phyloP scores from a whole-genome alignment of 53 echinoderm and acorn worm genomes.

The Luidia sarsii region DNA sequence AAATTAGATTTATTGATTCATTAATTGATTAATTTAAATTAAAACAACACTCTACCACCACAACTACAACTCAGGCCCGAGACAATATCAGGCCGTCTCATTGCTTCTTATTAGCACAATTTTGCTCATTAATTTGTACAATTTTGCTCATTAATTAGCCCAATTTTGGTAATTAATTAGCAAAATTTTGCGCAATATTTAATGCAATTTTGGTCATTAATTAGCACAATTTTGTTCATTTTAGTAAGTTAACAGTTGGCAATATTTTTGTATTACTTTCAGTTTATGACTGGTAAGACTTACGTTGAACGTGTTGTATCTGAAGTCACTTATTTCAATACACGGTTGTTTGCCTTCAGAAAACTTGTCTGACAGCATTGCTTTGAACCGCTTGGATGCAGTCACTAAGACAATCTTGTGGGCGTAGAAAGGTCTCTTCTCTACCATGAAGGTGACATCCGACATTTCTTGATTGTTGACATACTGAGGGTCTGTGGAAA shows the following conservation, averaged over 20 bases:
- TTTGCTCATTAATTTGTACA: too few species aligned
- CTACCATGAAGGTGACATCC: constrained; percentile 96
- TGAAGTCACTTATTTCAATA: constrained; percentile 89
- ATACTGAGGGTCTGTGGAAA: constrained; percentile 80
- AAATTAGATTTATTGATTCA: too few species aligned
- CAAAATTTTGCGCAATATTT: neutral
- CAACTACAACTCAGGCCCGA: too few species aligned
- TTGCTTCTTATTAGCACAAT: too few species aligned
- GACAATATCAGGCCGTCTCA: too few species aligned
- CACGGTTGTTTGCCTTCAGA: constrained; percentile 79
- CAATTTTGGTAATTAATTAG: too few species aligned
- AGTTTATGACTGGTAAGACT: constrained; percentile 12
- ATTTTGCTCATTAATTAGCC: too few species aligned
- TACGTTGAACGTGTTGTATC: constrained; percentile 92
- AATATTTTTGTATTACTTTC: too few species aligned
- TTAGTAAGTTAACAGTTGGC: too few species aligned
- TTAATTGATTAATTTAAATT: too few species aligned
- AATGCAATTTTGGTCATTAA: too few species aligned
- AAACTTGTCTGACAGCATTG: constrained; percentile 87
- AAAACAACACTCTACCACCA: too few species aligned
- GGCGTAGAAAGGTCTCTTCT: constrained; percentile 92
- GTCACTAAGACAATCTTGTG: constrained; percentile 98
- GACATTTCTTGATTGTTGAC: constrained; percentile 99
- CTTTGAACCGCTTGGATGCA: constrained; percentile 95
- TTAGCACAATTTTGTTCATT: neutral